A percentile compares a stretch with the other conserved stretches of the same genome.
Conservation (phyloP, 1,140 invertebrate genomes). For the Ridgeia piscesae region DNA sequence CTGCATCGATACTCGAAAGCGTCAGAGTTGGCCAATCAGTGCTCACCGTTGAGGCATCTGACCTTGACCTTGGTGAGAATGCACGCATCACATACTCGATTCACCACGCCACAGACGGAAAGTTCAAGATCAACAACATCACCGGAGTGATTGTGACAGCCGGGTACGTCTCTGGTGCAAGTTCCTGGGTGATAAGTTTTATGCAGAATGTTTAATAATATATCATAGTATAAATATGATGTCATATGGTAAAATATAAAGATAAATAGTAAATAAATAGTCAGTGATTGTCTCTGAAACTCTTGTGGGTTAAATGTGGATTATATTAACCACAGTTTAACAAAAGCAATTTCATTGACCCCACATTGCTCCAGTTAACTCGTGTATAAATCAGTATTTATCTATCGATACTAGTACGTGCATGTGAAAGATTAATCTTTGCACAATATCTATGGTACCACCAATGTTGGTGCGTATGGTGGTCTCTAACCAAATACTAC, state of each 20-base stretch:
- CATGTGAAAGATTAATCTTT: too few relatives aligned
- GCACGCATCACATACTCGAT: slow-evolving; percentile 77
- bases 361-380: too few relatives aligned
- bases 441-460: too few relatives aligned
- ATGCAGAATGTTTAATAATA: not conserved
- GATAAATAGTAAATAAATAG: not conserved
- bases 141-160: slow-evolving; percentile 47
- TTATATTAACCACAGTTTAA: too few relatives aligned
- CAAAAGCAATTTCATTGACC: too few relatives aligned
- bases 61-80: slow-evolving; percentile 87
- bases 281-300: not conserved
- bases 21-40: slow-evolving; percentile 40
- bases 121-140: slow-evolving; percentile 45
- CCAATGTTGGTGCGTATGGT: too few relatives aligned
- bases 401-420: too few relatives aligned
- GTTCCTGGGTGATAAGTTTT: not conserved
- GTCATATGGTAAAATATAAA: not conserved
- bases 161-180: slow-evolving; percentile 38
- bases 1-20: slow-evolving; percentile 60
- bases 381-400: too few relatives aligned
- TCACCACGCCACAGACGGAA: slow-evolving; percentile 53
- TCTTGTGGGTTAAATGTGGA: too few relatives aligned
- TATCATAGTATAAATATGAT: too few relatives aligned
- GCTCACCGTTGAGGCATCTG: slow-evolving; percentile 79
- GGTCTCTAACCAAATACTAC: too few relatives aligned